Evolutionary conservation across 2,888 invertebrate species (phyloP), one percentile per base, ranked within the genome.

Genomic region (Poecilus cupreus): DNA sequence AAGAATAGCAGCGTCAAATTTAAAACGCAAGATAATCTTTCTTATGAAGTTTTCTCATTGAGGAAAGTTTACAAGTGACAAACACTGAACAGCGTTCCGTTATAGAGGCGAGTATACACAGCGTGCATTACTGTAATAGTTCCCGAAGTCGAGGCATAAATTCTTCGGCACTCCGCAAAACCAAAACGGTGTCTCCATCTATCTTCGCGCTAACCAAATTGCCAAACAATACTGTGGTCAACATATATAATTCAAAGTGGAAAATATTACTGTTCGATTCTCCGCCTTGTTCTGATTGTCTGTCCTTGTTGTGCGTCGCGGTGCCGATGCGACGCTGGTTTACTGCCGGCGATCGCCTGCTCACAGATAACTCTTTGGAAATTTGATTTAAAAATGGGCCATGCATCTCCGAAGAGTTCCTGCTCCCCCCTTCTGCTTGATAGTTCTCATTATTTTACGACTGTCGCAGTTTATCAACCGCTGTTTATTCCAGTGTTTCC

Each of bases 211-310:
- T 80, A 80, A 80, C 80, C 80, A 85, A 86, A 87, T 87, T 85
- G 86, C 86, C 86, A 85, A 85, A 86, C 85, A 85, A 86, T 85
- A 84, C 85, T 85, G 85, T 85, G 85, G 84, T 85, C 85, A 85
- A 83, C 84, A 82, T 83, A 84, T 83, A 83, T 84, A 83, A 82
- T 83, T 83, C 82, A 82, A 83, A 75, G 81, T 74, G 78, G 81
- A 74, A 80, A 74, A 80, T 80, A 80, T 80, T 26, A 80, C 80
- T 51, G 64, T 68, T 68, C 79, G 79, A 70, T 79, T 46, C 70
- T 68, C 64, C 64, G 32, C 64, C 64, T 10, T 32, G 60, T 13
- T 1, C 32, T 60, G 60, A 60, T 60, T 32, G 64, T 32, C 64
- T 32, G 18, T 68, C 64, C 64, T 68, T 68, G 64, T 68, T 37